Evolutionary conservation across 2,113 vertebrate species (phyloP), one percentile per base, ranked within the genome.

Genomic region (Eleginops maclovinus): DNA sequence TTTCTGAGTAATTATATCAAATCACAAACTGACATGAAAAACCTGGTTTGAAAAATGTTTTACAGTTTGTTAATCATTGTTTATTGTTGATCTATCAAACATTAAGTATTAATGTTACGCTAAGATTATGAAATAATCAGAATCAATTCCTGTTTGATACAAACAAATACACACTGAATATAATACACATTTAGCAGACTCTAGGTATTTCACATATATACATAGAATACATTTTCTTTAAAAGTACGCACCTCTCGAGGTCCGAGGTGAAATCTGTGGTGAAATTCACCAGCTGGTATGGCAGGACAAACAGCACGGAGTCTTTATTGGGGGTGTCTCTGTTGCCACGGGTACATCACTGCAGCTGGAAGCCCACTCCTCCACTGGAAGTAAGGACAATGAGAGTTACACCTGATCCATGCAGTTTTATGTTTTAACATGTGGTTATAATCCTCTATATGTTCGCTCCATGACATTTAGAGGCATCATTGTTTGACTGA

Each of bases 211-310:
- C 31, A 9, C 9, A 36, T n/a, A 36, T 36, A 8, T 36, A 36
- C 31, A 36, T 36, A 36, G 31, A 36, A 36, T 36, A 36, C 31
- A 36, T 36, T 36, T 36, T 36, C 9, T 36, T 36, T 36, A 36
- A 36, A n/a, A 15, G 24, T 24, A 54, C 82, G 0, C 64, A 95
- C 93, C 78, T 88, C 50, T 93, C 87, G 14, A 11, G 41, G 0
- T 67, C n/a, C 15, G 91, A 94, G 1, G 3, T 7, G 21, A 72
- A 92, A 61, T 55, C 46, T 22, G 75, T 13, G 26, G 60, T 62
- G 46, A 94, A 63, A 26, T 72, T 73, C 19, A 82, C 55, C 49
- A 93, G 53, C 16, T 91, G 74, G 62, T 78, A 94, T 0, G 93
- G 92, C 71, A 94, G 61, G 8, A 88, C 55, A 26, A 58, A 78